phyloP scores from a whole-genome alignment of 2,888 invertebrate species.

The Melanchra persicariae region DNA sequence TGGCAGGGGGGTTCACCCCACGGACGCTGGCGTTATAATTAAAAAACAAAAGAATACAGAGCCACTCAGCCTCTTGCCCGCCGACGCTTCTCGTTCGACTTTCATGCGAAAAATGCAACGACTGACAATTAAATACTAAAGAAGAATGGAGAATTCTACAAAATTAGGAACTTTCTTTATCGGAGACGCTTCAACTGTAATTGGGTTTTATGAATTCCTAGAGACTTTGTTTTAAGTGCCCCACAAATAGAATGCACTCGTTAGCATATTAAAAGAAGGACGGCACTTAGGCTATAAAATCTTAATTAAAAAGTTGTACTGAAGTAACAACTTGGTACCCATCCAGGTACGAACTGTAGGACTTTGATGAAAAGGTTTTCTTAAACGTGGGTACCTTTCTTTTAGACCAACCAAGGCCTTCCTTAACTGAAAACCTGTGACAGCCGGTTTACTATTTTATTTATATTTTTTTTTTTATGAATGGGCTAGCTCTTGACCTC shows the following conservation, averaged over 20 bases:
- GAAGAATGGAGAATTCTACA: conserved; percentile 67
- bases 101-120: conserved; percentile 87
- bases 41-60: conserved; percentile 91
- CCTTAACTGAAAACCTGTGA: not conserved
- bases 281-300: conserved; percentile 35
- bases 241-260: conserved; percentile 55
- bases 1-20: conserved; percentile 83
- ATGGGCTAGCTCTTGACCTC: no score
- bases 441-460: no score
- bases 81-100: conserved; percentile 81
- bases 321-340: not conserved
- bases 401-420: no score
- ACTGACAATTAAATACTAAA: conserved; percentile 79
- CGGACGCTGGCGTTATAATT: conserved; percentile 88
- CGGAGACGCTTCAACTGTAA: conserved; percentile 62
- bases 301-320: conserved; percentile 21
- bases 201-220: conserved; percentile 66
- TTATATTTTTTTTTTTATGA: no score
- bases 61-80: conserved; percentile 88
- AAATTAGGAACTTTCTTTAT: conserved; percentile 68
- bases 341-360: not conserved
- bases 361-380: conserved; percentile 9
- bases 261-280: conserved; percentile 40
- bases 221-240: conserved; percentile 52
- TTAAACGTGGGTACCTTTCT: not conserved